Evolutionary conservation across 2,797 vertebrate species (phyloP).

Genomic region (Peromyscus eremicus): DNA sequence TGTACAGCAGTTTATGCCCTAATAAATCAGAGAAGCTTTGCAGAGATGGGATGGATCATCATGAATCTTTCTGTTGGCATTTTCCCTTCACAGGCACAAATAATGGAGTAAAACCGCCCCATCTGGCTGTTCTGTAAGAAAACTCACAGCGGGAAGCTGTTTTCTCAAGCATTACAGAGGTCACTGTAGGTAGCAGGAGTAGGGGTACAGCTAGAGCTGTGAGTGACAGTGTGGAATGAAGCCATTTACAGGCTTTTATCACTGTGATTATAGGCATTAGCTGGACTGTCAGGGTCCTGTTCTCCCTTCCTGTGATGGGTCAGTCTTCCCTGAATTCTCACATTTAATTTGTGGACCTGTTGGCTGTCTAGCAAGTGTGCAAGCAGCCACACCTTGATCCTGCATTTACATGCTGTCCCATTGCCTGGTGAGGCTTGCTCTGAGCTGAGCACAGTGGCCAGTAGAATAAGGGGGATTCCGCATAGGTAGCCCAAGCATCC

Average conservation of each 20-base stretch:
- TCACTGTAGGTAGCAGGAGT: conserved; percentile 86
- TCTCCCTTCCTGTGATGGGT: conserved; percentile 63
- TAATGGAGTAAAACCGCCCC: conserved; percentile 92
- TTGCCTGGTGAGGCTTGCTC: not conserved
- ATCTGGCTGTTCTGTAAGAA: conserved; percentile 90
- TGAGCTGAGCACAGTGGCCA: not conserved
- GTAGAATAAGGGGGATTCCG: not conserved
- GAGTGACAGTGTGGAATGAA: conserved; percentile 90
- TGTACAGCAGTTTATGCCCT: conserved; percentile 89
- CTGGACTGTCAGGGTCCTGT: conserved; percentile 77
- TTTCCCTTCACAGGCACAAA: conserved; percentile 90
- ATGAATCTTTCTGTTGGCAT: conserved; percentile 92
- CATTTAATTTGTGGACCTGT: conserved; percentile 74
- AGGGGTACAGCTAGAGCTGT: conserved; percentile 83
- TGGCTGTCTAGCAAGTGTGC: conserved; percentile 67
- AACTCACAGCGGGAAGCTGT: conserved; percentile 84
- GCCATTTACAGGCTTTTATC: conserved; percentile 89
- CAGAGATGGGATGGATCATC: conserved; percentile 87
- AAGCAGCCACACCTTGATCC: conserved; percentile 13
- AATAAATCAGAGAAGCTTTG: conserved; percentile 91
- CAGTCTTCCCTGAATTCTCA: conserved; percentile 79
- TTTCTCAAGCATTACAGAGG: conserved; percentile 88
- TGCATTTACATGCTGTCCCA: not conserved
- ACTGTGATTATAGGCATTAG: conserved; percentile 90
- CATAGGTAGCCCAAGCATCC: fast-evolving